Base-by-base conservation (phyloP, 2,113 vertebrate genomes). In the Carassius gibelio region DNA sequence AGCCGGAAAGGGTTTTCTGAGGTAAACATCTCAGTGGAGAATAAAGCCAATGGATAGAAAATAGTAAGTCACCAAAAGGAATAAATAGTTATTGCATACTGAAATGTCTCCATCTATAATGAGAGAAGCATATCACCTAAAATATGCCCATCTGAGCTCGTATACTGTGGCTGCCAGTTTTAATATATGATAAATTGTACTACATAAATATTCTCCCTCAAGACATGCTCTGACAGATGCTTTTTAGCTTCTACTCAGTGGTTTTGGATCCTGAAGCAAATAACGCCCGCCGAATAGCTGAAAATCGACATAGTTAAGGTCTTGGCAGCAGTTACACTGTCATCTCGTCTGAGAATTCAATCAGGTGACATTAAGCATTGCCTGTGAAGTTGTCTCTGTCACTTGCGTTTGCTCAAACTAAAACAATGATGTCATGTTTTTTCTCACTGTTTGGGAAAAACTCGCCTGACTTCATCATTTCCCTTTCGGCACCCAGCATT, bases 401-500 rank as follows among this genome's bases (percentile, higher is more conserved):
- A 62, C 85, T 86, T 84, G 30, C 15, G 30, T 79, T 52, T 2
- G 17, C 75, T 87, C 68, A 86, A 75, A 86, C 52, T 90, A 82
- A 90, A 91, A 90, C 86, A 88, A 66, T 87, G 87, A 88, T 88
- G 85, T 91, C 88, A 91, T 80, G 64, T 38, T 75, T 84, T 75
- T 84, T 48, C 66, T 57, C 66, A 76, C 77, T 55, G 36, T 84
- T 84, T 61, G 83, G 59, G 55, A 84, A 85, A 85, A 88, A 86
- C 59, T 50, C 19, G 72, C 81, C 78, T 17, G 42, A 81, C 61
- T 81, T 68, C 45, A 81, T 68, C 23, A 15, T 81, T 52, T 42
- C 62, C 61, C 59, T 81, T 8, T 15, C 61, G 19, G 19, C 59
- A 85, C 42, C 36, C 57, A 14, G 8, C 59, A 59, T 45, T 42